These are phyloP conservation scores for Lepisosteus osseus DNA, from an alignment of 2,113 vertebrate genomes.

Conservation along the genomic window DNA sequence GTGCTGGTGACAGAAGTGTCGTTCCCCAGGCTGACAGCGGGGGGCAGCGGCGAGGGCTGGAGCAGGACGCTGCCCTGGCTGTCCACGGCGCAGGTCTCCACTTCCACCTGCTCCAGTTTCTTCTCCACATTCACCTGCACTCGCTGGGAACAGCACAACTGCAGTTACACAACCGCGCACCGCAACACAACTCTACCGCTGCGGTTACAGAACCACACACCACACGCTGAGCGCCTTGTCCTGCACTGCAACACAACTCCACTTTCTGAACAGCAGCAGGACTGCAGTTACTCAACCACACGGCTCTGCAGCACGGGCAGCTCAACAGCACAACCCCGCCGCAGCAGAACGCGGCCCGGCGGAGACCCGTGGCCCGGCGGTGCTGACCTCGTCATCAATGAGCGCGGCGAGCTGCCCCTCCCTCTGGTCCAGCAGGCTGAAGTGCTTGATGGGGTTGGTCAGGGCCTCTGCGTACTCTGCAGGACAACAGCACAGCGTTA, in stretches of 20 bases:
- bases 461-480: conserved; percentile 80
- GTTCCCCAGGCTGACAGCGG: conserved; percentile 32
- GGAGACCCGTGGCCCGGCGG: not conserved
- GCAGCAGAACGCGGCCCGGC: conserved; percentile 1
- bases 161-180: not conserved
- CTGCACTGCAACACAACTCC: not conserved
- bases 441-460: conserved; percentile 83
- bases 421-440: conserved; percentile 75
- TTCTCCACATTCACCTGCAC: conserved; percentile 36
- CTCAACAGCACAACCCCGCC: not conserved
- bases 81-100: not conserved
- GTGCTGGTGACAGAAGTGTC: conserved; percentile 44
- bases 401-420: conserved; percentile 75
- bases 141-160: not conserved
- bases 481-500: no score
- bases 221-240: no score
- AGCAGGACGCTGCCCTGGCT: not conserved
- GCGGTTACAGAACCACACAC: not conserved
- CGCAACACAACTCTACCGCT: not conserved
- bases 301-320: not conserved
- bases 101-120: not conserved
- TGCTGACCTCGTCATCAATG: conserved; percentile 72
- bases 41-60: not conserved
- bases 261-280: not conserved
- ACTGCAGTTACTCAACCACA: not conserved